These are phyloP conservation scores for Agapornis roseicollis DNA, from an alignment of 2,113 vertebrate genomes.

Conservation along the genomic window DNA sequence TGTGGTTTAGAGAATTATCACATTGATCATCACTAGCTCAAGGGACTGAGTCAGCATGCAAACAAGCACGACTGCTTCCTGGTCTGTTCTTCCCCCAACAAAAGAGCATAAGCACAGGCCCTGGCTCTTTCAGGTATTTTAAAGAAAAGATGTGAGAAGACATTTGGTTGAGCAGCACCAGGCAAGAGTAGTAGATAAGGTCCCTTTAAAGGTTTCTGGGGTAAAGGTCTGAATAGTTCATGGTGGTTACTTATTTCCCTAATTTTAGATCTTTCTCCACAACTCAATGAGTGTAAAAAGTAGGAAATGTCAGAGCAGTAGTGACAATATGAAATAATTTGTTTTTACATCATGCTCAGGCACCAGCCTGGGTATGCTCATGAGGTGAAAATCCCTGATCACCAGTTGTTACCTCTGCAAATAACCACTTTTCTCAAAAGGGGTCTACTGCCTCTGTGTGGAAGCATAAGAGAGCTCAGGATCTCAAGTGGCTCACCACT, in stretches of 20 bases:
- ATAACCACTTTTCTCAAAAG: neutral
- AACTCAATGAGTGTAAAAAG: neutral
- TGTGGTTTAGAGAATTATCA: neutral
- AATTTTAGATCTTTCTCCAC: neutral
- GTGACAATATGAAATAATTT: neutral
- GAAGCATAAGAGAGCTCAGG: neutral
- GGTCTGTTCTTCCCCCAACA: neutral
- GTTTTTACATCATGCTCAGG: neutral
- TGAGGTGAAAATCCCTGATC: neutral
- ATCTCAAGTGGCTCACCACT: neutral
- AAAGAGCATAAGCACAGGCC: neutral
- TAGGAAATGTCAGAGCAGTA: neutral
- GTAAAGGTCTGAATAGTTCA: neutral
- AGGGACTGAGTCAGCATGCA: neutral
- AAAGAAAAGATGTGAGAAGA: neutral
- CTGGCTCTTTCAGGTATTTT: neutral
- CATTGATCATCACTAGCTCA: neutral
- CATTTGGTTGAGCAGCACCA: neutral
- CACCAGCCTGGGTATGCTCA: neutral
- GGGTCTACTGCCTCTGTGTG: neutral
- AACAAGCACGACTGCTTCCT: neutral
- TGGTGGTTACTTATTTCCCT: neutral
- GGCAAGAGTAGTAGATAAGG: neutral
- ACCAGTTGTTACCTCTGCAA: neutral
- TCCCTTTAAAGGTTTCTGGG: neutral